These are phyloP conservation scores for Pelagia noctiluca DNA, from an alignment of 30 jellyfish, hydroid and myxozoan genomes.

Conservation along the genomic window DNA sequence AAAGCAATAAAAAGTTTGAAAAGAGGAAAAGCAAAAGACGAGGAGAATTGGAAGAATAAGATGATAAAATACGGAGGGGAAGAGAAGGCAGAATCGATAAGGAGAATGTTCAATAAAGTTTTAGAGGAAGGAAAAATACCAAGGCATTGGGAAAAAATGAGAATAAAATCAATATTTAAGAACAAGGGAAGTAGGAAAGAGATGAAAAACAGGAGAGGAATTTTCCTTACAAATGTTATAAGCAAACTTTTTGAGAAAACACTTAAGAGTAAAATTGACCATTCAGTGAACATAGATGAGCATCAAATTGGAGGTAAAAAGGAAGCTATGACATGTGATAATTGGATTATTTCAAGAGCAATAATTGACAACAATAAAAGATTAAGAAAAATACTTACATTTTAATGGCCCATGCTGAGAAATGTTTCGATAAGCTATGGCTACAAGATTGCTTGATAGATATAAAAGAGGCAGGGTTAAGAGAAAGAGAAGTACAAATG, in stretches of 20 bases:
- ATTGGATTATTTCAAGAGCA: conserved; percentile 46
- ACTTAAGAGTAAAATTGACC: conserved; percentile 12
- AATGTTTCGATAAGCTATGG: conserved; percentile 64
- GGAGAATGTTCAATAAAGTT: not conserved
- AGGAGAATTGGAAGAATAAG: conserved; percentile 22
- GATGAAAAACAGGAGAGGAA: conserved; percentile 55
- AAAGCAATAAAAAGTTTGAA: conserved; percentile 36
- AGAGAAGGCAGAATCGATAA: conserved; percentile 10
- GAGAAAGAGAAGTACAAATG: conserved; percentile 48
- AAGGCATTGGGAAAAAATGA: conserved; percentile 53
- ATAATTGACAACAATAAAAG: conserved; percentile 47
- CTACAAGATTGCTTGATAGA: conserved; percentile 41
- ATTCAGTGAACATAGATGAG: not conserved
- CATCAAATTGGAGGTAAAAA: conserved; percentile 12
- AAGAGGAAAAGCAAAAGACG: conserved; percentile 30
- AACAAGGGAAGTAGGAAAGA: conserved; percentile 37
- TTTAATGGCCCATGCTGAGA: conserved; percentile 51
- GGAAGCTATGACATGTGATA: conserved; percentile 12
- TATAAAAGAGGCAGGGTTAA: conserved; percentile 47
- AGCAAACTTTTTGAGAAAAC: conserved; percentile 52
- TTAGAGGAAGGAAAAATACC: conserved; percentile 22
- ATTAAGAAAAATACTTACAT: conserved; percentile 21
- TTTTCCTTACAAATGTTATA: conserved; percentile 32
- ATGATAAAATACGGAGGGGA: conserved; percentile 17
- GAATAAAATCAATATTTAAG: conserved; percentile 44